A percentile compares a stretch with the other conserved stretches of the same genome.
phyloP scores from a whole-genome alignment of 2,113 vertebrate genomes.

The Kryptolebias marmoratus region DNA sequence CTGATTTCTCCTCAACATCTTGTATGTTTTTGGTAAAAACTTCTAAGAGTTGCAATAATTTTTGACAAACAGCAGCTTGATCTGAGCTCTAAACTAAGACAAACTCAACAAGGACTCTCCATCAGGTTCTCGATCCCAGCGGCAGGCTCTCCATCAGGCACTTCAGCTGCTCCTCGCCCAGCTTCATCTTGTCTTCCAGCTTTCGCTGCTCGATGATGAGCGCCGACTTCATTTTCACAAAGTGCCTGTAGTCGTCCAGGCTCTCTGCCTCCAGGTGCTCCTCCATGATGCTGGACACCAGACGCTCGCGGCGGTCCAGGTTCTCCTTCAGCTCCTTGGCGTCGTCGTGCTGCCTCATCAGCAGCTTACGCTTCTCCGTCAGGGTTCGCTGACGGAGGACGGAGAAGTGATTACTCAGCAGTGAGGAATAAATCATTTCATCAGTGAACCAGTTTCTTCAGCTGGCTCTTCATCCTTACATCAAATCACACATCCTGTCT shows the following conservation, averaged over 20 bases:
- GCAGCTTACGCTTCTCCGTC: slow-evolving; percentile 90
- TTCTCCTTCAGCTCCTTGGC: slow-evolving; percentile 98
- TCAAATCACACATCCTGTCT: too few relatives aligned
- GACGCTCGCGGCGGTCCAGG: slow-evolving; percentile 90
- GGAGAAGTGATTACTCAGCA: background rate
- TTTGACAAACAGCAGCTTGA: background rate
- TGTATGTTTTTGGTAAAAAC: background rate
- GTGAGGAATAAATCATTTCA: background rate
- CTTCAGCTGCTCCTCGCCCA: slow-evolving; percentile 96
- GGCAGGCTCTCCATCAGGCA: slow-evolving; percentile 93
- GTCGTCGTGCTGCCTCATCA: slow-evolving; percentile 93
- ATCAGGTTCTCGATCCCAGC: slow-evolving; percentile 67
- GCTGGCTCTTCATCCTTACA: too few relatives aligned
- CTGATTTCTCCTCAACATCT: background rate
- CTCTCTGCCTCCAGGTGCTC: slow-evolving; percentile 87
- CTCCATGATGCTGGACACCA: slow-evolving; percentile 89
- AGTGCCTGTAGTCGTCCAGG: slow-evolving; percentile 95
- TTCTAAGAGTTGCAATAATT: background rate
- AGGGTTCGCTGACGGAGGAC: slow-evolving; percentile 83
- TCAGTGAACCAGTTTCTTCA: too few relatives aligned
- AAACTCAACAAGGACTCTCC: background rate
- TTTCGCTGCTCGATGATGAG: slow-evolving; percentile 98
- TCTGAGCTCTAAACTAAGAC: slow-evolving; percentile 10
- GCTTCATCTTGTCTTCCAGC: slow-evolving; percentile 97
- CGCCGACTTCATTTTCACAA: slow-evolving; percentile 99